Evolutionary conservation across 92 coral and sea anemone genomes (phyloP), one percentile per base, ranked within the genome.

Genomic region (Epizoanthus ramosus): DNA sequence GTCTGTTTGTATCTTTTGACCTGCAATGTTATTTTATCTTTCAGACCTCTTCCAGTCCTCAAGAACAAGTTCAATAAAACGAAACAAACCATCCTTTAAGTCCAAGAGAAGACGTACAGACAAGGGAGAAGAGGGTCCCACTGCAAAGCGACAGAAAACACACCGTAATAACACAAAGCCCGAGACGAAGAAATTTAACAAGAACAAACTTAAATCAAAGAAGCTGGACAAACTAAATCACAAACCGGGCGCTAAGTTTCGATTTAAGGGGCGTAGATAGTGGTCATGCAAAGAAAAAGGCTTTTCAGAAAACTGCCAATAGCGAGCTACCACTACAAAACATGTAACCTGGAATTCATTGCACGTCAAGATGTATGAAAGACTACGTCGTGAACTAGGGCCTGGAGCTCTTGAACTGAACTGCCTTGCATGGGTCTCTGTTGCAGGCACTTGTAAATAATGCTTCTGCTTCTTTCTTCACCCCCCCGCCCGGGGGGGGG

Each of bases 31-130:
- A 17, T 19, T 39, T 19, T 8, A 33, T 19, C 9, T 28, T 3
- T 28, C 58, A 71, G 75, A 71, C 50, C 75, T 71, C 13, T 71
- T 71, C 75, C 75, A 71, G 18, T 71, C 75, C 50, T 71, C 75
- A 71, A 19, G 57, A 45, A 71, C 54, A 71, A 45, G 58, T 47
- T 71, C 58, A 9, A 18, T 28, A 19, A 45, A 56, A 10, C 57
- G 14, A 33, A 17, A 37, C 45, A 67, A 67, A 67, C 71, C 71
- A n/a, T 33, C 50, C 1, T 16, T 16, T 16, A 41, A 31, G 72
- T 13, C 47, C 72, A 67, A 31, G 5, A 14, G 45, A 67, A 67
- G 50, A 61, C 60, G 37, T 19, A 77, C 43, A 77, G 35, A 13
- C 6, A 61, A 37, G 24, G 52, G 56, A n/a, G 57, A 19, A 5